These are phyloP conservation scores for Mionectes macconnelli DNA, from an alignment of 2,113 vertebrate genomes.

Conservation along the genomic window DNA sequence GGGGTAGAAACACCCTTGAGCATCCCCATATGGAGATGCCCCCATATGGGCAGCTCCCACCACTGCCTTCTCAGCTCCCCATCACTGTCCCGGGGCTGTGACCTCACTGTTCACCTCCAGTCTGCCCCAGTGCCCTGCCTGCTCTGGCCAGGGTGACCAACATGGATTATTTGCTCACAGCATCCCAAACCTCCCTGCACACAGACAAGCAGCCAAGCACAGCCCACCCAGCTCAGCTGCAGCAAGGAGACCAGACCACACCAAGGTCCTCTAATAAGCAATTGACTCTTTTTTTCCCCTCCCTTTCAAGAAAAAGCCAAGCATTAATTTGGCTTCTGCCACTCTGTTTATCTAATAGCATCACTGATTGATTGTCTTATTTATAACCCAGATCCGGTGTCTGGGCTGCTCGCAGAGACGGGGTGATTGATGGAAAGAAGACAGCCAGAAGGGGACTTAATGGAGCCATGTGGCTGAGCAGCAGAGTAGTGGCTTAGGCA, in stretches of 20 bases:
- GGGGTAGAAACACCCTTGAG: background rate
- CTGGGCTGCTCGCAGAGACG: background rate
- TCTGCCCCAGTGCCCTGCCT: background rate
- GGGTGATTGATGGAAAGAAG: conserved; percentile 63
- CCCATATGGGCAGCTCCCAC: background rate
- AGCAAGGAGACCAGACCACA: background rate
- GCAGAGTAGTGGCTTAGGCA: conserved; percentile 1
- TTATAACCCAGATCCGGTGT: conserved; percentile 65
- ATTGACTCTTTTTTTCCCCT: conserved; percentile 47
- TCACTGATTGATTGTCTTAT: conserved; percentile 65
- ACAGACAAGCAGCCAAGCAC: accelerated
- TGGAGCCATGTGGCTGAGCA: conserved; percentile 46
- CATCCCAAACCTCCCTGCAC: background rate
- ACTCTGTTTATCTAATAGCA: conserved; percentile 69
- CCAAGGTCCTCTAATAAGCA: conserved; percentile 45
- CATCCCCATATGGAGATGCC: background rate
- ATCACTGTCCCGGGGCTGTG: too few relatives aligned
- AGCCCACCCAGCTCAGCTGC: background rate
- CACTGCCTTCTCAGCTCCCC: background rate
- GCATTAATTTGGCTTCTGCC: conserved; percentile 66
- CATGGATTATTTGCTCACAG: background rate
- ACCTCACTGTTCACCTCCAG: background rate
- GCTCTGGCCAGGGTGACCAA: background rate
- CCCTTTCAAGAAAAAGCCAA: conserved; percentile 61
- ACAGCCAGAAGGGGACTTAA: conserved; percentile 52